These are phyloP conservation scores for Pristionchus exspectatus DNA, from an alignment of 2,888 invertebrate genomes.

Conservation along the genomic window DNA sequence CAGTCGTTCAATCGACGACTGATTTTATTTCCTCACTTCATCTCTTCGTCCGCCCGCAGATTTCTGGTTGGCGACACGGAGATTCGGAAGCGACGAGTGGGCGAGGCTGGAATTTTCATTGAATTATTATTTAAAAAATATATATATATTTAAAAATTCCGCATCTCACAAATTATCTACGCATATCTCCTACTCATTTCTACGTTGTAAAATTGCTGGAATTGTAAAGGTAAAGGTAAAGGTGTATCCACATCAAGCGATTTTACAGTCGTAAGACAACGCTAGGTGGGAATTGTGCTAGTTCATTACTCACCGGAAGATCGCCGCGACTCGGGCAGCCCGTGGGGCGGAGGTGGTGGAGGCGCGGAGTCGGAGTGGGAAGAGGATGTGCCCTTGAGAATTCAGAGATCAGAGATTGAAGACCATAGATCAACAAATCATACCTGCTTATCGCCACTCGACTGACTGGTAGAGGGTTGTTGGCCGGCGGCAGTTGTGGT, in stretches of 20 bases:
- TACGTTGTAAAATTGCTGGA: no score
- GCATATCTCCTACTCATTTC: no score
- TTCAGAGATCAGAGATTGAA: neutral
- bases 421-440: no score
- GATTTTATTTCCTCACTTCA: neutral
- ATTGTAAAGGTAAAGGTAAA: no score
- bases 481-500: neutral
- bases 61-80: slow-evolving; percentile 76
- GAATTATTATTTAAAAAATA: no score
- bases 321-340: neutral
- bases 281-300: no score
- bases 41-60: slow-evolving; percentile 60
- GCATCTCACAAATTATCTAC: no score
- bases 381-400: slow-evolving; percentile 24
- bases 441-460: slow-evolving; percentile 49
- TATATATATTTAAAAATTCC: no score
- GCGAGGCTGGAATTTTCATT: slow-evolving; percentile 56
- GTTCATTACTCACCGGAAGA: slow-evolving; percentile 35
- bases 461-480: slow-evolving; percentile 49
- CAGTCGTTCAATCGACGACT: neutral
- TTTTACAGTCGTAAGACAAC: no score
- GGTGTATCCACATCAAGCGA: no score
- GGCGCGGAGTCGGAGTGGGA: slow-evolving; percentile 49
- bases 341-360: slow-evolving; percentile 40
- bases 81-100: slow-evolving; percentile 74